phyloP scores from a whole-genome alignment of 2,797 vertebrate species.

The Xenops minutus region DNA sequence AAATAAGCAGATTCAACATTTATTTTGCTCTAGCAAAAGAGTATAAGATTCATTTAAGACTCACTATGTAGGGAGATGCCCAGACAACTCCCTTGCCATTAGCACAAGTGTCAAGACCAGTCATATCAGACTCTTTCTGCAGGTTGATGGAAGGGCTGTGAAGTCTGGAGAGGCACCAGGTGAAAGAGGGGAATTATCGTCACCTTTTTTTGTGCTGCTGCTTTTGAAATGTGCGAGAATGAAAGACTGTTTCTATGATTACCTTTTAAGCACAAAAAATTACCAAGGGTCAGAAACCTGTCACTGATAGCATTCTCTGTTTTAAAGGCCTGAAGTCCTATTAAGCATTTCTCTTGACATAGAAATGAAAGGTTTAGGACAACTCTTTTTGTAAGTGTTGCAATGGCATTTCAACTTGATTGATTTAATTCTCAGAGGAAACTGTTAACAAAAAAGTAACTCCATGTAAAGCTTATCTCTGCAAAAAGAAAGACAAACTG shows the following conservation, averaged over 20 bases:
- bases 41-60: not conserved
- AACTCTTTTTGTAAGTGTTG: not conserved
- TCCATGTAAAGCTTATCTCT: not conserved
- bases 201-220: not conserved
- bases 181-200: not conserved
- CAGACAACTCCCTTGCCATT: not conserved
- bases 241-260: not conserved
- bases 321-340: not conserved
- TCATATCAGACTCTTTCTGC: not conserved
- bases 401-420: not conserved
- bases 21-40: not conserved
- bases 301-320: not conserved
- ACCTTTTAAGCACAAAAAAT: not conserved
- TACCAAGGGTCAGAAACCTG: not conserved
- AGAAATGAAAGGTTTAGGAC: not conserved
- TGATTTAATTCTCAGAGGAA: not conserved
- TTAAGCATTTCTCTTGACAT: not conserved
- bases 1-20: not conserved
- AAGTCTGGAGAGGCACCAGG: not conserved
- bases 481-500: not conserved
- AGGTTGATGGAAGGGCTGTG: not conserved
- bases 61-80: accelerated
- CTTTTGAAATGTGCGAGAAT: not conserved
- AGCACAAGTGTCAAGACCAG: not conserved
- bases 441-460: not conserved